A percentile compares a stretch with the other conserved stretches of the same genome.
These are phyloP conservation scores for Apogon talboti DNA, from an alignment of 2,797 vertebrate genomes.

Conservation along the genomic window DNA sequence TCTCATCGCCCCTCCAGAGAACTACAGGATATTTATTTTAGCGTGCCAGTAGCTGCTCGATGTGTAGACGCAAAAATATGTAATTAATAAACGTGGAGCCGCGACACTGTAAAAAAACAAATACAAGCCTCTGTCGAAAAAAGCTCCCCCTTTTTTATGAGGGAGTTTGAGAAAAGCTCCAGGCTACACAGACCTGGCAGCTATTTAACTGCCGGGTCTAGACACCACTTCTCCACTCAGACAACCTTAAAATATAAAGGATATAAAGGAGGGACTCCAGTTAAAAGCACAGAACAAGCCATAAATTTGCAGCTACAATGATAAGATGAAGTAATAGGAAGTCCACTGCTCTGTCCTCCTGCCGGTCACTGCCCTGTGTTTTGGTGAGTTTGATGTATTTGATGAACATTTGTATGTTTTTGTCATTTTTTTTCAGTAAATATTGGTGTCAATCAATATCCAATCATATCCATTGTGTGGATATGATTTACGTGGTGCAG, in stretches of 20 bases:
- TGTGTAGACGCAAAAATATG: slow-evolving; percentile 58
- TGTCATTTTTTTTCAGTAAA: too few species aligned
- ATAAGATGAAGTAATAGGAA: slow-evolving; percentile 35
- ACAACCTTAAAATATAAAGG: slow-evolving; percentile 55
- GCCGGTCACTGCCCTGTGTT: too few species aligned
- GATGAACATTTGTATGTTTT: too few species aligned
- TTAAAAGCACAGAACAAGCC: slow-evolving; percentile 62
- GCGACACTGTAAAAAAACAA: slow-evolving; percentile 47
- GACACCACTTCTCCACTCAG: slow-evolving; percentile 44
- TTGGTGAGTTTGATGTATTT: too few species aligned
- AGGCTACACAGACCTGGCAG: slow-evolving; percentile 45
- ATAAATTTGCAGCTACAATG: slow-evolving; percentile 45
- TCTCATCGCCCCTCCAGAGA: slow-evolving; percentile 12
- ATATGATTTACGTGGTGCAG: too few species aligned
- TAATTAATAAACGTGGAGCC: slow-evolving; percentile 66
- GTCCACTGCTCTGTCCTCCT: slow-evolving; percentile 27
- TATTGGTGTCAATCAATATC: too few species aligned
- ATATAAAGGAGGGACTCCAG: slow-evolving; percentile 52
- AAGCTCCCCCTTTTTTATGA: slow-evolving; percentile 67
- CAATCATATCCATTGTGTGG: too few species aligned
- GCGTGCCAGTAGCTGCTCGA: slow-evolving; percentile 25
- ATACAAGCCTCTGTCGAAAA: slow-evolving; percentile 58
- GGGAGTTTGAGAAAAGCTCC: slow-evolving; percentile 43
- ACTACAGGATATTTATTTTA: slow-evolving; percentile 20
- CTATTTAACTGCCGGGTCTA: slow-evolving; percentile 56